A percentile compares a stretch with the other conserved stretches of the same genome.
Evolutionary conservation across 2,113 vertebrate species (phyloP).

Genomic region (Oncorhynchus tshawytscha): DNA sequence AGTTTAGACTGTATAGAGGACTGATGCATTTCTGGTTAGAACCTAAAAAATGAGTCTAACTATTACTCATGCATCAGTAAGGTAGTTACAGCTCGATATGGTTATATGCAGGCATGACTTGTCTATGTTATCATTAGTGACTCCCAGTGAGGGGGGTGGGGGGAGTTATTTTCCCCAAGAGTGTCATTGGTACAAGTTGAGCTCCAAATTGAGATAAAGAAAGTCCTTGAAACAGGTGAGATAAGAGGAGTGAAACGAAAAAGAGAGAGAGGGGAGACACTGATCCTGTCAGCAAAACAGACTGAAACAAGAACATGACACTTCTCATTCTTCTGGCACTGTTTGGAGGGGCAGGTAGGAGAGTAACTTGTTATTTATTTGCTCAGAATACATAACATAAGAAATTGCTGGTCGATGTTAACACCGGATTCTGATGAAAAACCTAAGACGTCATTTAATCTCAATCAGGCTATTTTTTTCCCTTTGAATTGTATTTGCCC

Average conservation of each 20-base stretch:
- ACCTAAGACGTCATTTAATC: not conserved
- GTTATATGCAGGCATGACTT: too few species aligned
- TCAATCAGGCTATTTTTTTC: not conserved
- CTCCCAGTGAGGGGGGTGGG: too few species aligned
- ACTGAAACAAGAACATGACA: conserved; percentile 39
- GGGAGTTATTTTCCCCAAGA: too few species aligned
- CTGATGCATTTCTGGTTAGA: too few species aligned
- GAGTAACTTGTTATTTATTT: too few species aligned
- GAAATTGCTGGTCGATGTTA: not conserved
- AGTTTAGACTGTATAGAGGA: too few species aligned
- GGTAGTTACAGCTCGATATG: too few species aligned
- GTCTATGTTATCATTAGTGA: too few species aligned
- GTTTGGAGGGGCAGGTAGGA: conserved; percentile 35
- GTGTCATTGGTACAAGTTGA: conserved; percentile 19
- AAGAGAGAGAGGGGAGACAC: not conserved
- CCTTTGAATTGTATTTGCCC: conserved; percentile 45
- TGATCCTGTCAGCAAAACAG: conserved; percentile 3
- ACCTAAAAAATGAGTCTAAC: too few species aligned
- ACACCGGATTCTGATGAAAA: not conserved
- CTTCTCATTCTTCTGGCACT: conserved; percentile 59
- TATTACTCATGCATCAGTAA: too few species aligned
- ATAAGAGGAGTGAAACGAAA: conserved; percentile 43
- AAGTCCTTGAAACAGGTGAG: conserved; percentile 48
- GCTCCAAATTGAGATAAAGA: conserved; percentile 13
- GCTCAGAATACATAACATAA: not conserved